Evolutionary conservation across 2,888 invertebrate genomes (phyloP), one percentile per base, ranked within the genome.

Genomic region (Ochropacha duplaris): DNA sequence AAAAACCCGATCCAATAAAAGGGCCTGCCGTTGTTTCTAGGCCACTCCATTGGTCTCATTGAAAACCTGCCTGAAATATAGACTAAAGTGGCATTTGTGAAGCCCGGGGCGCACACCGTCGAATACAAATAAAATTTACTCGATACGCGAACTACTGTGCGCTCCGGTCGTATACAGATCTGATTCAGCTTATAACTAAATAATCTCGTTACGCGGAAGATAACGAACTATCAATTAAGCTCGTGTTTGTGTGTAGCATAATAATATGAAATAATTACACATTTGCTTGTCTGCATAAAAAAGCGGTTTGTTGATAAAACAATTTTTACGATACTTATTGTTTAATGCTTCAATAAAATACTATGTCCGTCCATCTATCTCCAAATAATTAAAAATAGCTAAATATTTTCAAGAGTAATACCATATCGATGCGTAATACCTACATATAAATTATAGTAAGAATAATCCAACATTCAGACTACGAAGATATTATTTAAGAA

Each of bases 181-280:
- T 69, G 57, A 60, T 69, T 69, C 71, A 62, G 75, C 66, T 78
- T 74, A 76, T 82, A 80, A 81, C 83, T 76, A 78, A 81, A 82
- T 84, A 81, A 79, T 71, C 66, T 70, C 65, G 61, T 66, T 72
- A 68, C 71, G 60, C 57, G 58, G 65, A 77, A 74, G 74, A 75
- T 82, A 81, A 79, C 78, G 78, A 81, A 81, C 78, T 80, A 79
- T 74, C 75, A 79, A 80, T 83, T 80, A 78, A 77, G 72, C 67
- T 60, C 63, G 61, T 63, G 70, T 73, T 72, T 74, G 75, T 68
- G 69, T 64, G 60, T 62, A 56, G 68, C 70, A 78, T 78, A 72
- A n/a, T n/a, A n/a, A n/a, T n/a, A n/a, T 74, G 57, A 76, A 75
- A 70, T 76, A 68, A 75, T 66, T 58, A 62, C 57, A 66, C 66